Base-by-base conservation (phyloP, 2,888 invertebrate genomes). In the Dyspetes luteomarginatus region DNA sequence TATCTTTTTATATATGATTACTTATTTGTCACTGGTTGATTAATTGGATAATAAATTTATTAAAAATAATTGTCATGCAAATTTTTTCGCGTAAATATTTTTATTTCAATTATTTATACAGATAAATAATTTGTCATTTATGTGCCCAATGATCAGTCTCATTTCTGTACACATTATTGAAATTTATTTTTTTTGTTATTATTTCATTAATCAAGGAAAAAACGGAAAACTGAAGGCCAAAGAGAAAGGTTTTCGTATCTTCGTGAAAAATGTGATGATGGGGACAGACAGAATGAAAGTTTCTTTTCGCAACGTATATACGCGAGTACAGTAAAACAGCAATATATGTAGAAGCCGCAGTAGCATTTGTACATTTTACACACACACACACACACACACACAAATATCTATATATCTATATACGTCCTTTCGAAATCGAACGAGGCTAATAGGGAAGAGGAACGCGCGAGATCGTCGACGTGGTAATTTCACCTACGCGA, bases 401-500 rank as follows among this genome's bases (percentile, higher is more conserved):
- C 12, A 36, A n/a, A 24, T 30, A 26, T 41, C 7, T 28, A 28
- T 50, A 50, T 36, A 67, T 52, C 22, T 9, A 60, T 45, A 45
- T 72, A 48, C 58, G 67, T 64, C 73, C 84, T 83, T 86, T 85
- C 83, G 84, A 83, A 79, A 84, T 83, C 85, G 88, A 90, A 91
- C 83, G 90, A 91, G 90, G 90, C 91, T 90, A 91, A 91, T 89
- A 88, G 89, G 87, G 77, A 84, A 84, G 82, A 81, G 87, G 87
- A 88, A 86, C 84, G 86, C 86, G 87, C 84, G 86, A 87, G 85
- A 79, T 86, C 88, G 88, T 88, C 87, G 88, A 89, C 84, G 85
- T 76, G 84, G 88, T 90, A 90, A 90, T 90, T 90, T 90, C 90
- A 89, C 91, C 90, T 90, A 90, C 90, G 88, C 89, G 84, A 73